Base-by-base conservation (phyloP, 2,888 invertebrate genomes). In the Phoenoteleia sp. region DNA sequence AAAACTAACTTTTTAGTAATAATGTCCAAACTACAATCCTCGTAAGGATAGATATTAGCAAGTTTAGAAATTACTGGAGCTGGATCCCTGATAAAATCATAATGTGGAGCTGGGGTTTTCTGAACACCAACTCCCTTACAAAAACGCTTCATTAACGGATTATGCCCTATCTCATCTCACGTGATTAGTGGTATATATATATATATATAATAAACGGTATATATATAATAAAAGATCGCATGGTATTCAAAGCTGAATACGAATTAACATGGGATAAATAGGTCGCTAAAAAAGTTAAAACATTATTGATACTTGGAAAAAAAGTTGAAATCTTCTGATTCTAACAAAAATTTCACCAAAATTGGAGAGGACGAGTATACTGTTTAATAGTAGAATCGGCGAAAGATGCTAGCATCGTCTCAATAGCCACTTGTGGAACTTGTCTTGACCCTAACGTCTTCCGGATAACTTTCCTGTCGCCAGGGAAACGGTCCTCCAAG, bases 401-500 rank as follows among this genome's bases (percentile, higher is more conserved):
- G 0, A 87, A 60, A 0, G 87, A 87, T 0, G 81, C 77, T 7
- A 47, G 15, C 15, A 19, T 19, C 9, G 47, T 17, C 7, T 47
- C 47, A 3, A 47, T n/a, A 2, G 47, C 47, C 17, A 19, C 19
- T 19, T 7, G 15, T n/a, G 47, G 47, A 19, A 47, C 47, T n/a
- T 19, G 15, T 7, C 47, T 11, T 17, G 19, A 7, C 15, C 17
- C 17, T 9, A 47, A 47, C 47, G 47, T 89, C 19, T 19, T 21
- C 45, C 86, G n/a, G 89, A 91, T 86, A 89, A 87, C 42, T 62
- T 60, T 52, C 88, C 89, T 81, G 85, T 90, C 56, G 87, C 88
- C 88, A 91, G 89, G 88, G 89, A 82, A 89, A 91, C 86, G 17
- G 85, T 82, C 29, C 39, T 42, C 58, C 72, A 52, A 47, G 76